Evolutionary conservation across 2,888 invertebrate genomes (phyloP).

Genomic region (Protodeltote pygarga): DNA sequence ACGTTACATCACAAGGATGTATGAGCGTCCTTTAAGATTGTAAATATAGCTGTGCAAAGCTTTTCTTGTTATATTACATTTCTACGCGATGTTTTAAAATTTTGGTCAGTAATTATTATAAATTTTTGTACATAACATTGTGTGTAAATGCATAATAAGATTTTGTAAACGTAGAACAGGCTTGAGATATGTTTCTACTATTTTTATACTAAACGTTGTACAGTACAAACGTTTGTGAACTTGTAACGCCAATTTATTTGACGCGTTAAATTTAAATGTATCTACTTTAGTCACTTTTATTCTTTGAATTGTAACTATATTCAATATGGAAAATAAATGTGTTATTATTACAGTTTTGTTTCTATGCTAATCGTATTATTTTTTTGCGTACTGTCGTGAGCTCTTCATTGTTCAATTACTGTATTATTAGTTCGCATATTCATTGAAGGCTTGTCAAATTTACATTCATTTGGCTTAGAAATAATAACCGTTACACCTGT

Average conservation of each 20-base stretch:
- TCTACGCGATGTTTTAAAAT: slow-evolving; percentile 20
- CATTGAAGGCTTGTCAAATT: slow-evolving; percentile 71
- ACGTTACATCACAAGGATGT: slow-evolving; percentile 58
- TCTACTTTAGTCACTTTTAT: slow-evolving; percentile 66
- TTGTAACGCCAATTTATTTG: slow-evolving; percentile 45
- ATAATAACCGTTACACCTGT: slow-evolving; percentile 67
- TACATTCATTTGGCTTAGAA: slow-evolving; percentile 71
- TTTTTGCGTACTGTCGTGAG: slow-evolving; percentile 56
- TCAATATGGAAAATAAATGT: slow-evolving; percentile 73
- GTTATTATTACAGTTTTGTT: slow-evolving; percentile 62
- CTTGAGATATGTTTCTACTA: slow-evolving; percentile 41
- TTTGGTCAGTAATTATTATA: slow-evolving; percentile 14
- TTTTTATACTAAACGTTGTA: slow-evolving; percentile 51
- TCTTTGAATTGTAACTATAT: slow-evolving; percentile 68
- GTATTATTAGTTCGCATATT: slow-evolving; percentile 74
- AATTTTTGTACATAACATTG: slow-evolving; percentile 20
- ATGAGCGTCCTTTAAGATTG: slow-evolving; percentile 16
- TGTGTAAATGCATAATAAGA: slow-evolving; percentile 44
- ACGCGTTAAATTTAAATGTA: slow-evolving; percentile 58
- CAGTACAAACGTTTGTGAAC: slow-evolving; percentile 37
- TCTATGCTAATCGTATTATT: slow-evolving; percentile 59
- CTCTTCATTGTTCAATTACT: slow-evolving; percentile 62
- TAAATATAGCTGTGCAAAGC: slow-evolving; percentile 17
- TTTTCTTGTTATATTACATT: slow-evolving; percentile 32
- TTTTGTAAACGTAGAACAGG: slow-evolving; percentile 35